Percentiles rank a stretch among this genome's conserved stretches.
Evolutionary conservation across 2,113 vertebrate genomes (phyloP).

Genomic region (Mus pahari): DNA sequence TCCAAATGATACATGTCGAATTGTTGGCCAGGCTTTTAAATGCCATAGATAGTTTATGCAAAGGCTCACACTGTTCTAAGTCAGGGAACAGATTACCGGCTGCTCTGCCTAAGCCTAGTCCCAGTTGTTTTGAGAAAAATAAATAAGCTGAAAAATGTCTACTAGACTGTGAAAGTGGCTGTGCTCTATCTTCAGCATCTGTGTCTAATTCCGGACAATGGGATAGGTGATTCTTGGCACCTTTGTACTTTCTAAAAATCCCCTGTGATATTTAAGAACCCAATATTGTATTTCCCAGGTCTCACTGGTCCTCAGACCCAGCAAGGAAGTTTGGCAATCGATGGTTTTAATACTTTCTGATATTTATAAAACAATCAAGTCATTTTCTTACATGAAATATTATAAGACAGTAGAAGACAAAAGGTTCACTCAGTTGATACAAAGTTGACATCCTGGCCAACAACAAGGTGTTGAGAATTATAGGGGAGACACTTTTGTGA

Average conservation of each 20-base stretch:
- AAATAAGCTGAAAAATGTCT: conserved; percentile 87
- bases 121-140: conserved; percentile 87
- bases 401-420: not conserved
- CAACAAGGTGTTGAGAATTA: not conserved
- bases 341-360: not conserved
- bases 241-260: conserved; percentile 52
- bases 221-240: conserved; percentile 56
- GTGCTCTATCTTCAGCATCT: conserved; percentile 81
- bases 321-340: not conserved
- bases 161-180: conserved; percentile 86
- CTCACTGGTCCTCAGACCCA: not conserved
- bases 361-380: conserved; percentile 32
- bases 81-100: conserved; percentile 88
- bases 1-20: conserved; percentile 87
- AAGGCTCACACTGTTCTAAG: conserved; percentile 88
- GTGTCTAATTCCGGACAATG: conserved; percentile 81
- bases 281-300: not conserved
- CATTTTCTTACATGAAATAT: conserved; percentile 4
- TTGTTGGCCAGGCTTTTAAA: conserved; percentile 88
- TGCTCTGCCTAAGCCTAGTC: conserved; percentile 83
- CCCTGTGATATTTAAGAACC: not conserved
- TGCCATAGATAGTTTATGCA: conserved; percentile 89
- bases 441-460: not conserved
- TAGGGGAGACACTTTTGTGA: not conserved
- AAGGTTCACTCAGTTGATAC: not conserved